A percentile compares a stretch with the other conserved stretches of the same genome.
These are phyloP conservation scores for Dicycla oo DNA, from an alignment of 2,888 invertebrate genomes.

Conservation along the genomic window DNA sequence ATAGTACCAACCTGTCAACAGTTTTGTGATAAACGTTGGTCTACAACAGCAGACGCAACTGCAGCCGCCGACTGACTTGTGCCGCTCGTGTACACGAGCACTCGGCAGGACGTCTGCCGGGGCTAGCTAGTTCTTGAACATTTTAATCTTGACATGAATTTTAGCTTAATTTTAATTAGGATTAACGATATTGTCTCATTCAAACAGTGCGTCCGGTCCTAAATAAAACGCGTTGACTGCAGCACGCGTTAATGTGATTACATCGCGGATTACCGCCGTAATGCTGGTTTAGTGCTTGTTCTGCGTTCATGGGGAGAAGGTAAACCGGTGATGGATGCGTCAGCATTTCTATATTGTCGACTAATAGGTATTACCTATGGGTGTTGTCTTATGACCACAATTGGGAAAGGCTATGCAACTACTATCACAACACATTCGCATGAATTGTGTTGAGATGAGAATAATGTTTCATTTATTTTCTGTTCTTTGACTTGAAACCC, in stretches of 20 bases:
- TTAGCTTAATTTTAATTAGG: not conserved
- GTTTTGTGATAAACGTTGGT: not conserved
- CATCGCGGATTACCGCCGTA: slow-evolving; percentile 45
- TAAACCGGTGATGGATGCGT: slow-evolving; percentile 48
- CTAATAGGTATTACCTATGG: not conserved
- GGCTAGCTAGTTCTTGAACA: too few relatives aligned
- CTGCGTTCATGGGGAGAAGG: not conserved
- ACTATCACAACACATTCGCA: too few relatives aligned
- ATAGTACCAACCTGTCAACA: too few relatives aligned
- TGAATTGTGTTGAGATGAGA: too few relatives aligned
- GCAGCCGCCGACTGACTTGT: too few relatives aligned
- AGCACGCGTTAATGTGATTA: slow-evolving; percentile 35
- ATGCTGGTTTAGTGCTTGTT: slow-evolving; percentile 40
- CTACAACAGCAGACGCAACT: not conserved
- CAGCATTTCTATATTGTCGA: slow-evolving; percentile 16
- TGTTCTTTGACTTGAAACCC: too few relatives aligned
- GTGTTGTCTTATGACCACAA: not conserved
- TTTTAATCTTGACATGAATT: too few relatives aligned
- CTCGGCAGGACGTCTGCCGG: too few relatives aligned
- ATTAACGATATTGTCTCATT: not conserved
- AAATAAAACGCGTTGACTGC: slow-evolving; percentile 37
- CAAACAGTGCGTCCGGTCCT: not conserved
- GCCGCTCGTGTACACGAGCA: too few relatives aligned
- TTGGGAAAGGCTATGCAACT: not conserved
- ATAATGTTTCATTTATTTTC: too few relatives aligned